These are phyloP conservation scores for Diploscapter pachys DNA, from an alignment of 1,140 invertebrate genomes.

Conservation along the genomic window DNA sequence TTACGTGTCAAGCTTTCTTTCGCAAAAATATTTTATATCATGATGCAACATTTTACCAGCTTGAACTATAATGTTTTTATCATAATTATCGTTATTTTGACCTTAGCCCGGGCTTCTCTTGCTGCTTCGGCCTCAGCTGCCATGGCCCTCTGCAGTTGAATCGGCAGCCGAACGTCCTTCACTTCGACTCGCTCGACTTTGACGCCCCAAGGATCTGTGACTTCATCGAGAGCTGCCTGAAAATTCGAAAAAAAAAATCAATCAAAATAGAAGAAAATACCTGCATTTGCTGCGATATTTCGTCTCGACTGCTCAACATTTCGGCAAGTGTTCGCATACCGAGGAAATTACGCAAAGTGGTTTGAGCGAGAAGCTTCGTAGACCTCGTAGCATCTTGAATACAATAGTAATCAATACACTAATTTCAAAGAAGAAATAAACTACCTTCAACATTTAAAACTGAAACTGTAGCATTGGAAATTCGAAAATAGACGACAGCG, in stretches of 20 bases:
- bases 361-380: conserved; percentile 44
- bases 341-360: conserved; percentile 48
- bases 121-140: conserved; percentile 61
- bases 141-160: conserved; percentile 62
- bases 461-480: conserved; percentile 85
- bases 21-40: no score
- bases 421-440: conserved; percentile 1
- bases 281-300: conserved; percentile 62
- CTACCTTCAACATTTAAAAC: conserved; percentile 71
- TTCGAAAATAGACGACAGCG: conserved; percentile 65
- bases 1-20: no score
- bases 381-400: conserved; percentile 62
- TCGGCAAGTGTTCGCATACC: conserved; percentile 43
- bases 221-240: conserved; percentile 72
- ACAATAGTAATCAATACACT: conserved; percentile 27
- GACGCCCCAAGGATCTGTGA: conserved; percentile 89
- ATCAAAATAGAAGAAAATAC: not conserved
- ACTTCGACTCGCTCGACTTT: conserved; percentile 93
- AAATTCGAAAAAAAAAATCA: conserved; percentile 4
- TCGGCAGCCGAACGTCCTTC: conserved; percentile 65
- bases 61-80: no score
- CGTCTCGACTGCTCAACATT: conserved; percentile 59
- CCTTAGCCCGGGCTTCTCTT: conserved; percentile 56
- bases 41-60: no score
- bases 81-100: conserved; percentile 15